Base-by-base conservation (phyloP, 53 echinoderm and acorn worm species). In the Zoroaster sp. region DNA sequence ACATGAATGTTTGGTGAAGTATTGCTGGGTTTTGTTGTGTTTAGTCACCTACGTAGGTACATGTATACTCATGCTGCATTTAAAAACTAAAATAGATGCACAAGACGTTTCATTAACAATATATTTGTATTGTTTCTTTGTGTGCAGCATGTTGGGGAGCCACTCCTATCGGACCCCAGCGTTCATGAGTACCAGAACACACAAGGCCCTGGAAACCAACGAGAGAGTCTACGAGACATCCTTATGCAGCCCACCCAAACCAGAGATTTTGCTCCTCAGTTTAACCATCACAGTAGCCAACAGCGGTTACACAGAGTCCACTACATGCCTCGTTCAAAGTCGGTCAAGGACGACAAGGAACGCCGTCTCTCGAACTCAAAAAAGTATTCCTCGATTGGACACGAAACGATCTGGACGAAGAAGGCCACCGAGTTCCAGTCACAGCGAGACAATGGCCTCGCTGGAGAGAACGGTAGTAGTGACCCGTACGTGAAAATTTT, bases 401-500 rank as follows among this genome's bases (percentile, higher is more conserved):
- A 81, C 31, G 81, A 81, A 40, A 81, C 67, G 42, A 81, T 92
- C 37, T 96, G 97, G 97, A 93, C 93, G 7, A 94, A 95, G 90
- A 95, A 89, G 55, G 93, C 93, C 88, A 74, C 70, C 3, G 97
- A 96, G 75, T 96, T 95, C 95, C 97, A 95, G 81, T 81, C 81
- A 15, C 81, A 81, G 81, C 81, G 81, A 25, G 45, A 81, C 81
- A 81, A 68, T 55, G 81, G 81, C 43, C 66, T 81, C 43, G 41
- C 66, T 6, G 81, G 81, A 66, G 81, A 81, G 67, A 81, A 81
- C 43, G 81, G 81, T 41, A 81, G 33, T 66, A 96, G 92, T 41
- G 95, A 97, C 88, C 93, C 95, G 1, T 97, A 97, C 83, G 98
- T 97, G 73, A 92, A 97, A 90, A 94, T 97, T 75, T 82, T 95